Conservation (phyloP, 2,888 invertebrate genomes). For the Ommatoiulus sabulosus region DNA sequence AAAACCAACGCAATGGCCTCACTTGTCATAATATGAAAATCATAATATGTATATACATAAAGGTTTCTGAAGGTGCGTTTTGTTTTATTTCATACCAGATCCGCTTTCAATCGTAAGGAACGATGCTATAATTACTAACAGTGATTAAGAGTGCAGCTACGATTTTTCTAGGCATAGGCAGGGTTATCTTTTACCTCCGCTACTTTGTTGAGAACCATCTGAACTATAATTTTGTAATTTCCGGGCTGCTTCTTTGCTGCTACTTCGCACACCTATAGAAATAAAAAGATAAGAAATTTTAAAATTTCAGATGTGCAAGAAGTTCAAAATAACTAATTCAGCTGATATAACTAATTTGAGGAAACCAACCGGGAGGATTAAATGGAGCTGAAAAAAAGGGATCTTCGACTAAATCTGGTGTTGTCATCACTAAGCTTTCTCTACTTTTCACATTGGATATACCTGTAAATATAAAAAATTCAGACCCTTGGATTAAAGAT, state of each 20-base stretch:
- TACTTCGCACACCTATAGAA: constrained; percentile 46
- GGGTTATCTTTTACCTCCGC: constrained; percentile 59
- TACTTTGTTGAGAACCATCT: constrained; percentile 55
- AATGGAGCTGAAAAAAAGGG: constrained; percentile 75
- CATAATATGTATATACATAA: background rate
- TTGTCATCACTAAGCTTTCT: constrained; percentile 76
- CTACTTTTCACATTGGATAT: constrained; percentile 78
- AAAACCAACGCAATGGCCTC: constrained; percentile 1
- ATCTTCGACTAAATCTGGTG: constrained; percentile 75
- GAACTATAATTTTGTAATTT: constrained; percentile 54
- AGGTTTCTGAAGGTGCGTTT: background rate
- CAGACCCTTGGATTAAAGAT: background rate
- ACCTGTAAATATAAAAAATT: constrained; percentile 67
- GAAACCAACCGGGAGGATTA: constrained; percentile 57
- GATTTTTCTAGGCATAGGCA: constrained; percentile 50
- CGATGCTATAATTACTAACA: constrained; percentile 41
- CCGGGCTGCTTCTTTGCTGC: constrained; percentile 55
- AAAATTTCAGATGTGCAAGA: constrained; percentile 25
- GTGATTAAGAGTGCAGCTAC: constrained; percentile 30
- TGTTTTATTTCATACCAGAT: background rate
- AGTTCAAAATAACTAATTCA: background rate
- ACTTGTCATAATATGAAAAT: background rate
- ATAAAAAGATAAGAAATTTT: background rate
- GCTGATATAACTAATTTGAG: background rate
- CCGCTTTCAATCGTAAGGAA: background rate